Percentiles rank a stretch among this genome's conserved stretches.
phyloP scores from a whole-genome alignment of 2,113 vertebrate genomes.

The Cyphomyrus plagiostoma region DNA sequence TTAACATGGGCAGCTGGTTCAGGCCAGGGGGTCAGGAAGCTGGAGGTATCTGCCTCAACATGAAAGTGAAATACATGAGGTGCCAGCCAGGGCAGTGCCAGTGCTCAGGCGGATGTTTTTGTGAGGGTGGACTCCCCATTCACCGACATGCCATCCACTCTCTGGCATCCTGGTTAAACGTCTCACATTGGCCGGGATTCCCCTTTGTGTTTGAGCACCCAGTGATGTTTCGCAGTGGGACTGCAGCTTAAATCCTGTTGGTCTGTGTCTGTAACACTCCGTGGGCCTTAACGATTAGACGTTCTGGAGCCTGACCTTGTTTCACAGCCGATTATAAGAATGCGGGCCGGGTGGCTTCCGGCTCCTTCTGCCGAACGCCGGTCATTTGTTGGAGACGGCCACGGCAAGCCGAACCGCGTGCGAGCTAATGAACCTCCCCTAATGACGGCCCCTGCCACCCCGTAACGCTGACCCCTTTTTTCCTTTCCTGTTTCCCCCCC shows the following conservation, averaged over 20 bases:
- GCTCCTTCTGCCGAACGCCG: constrained; percentile 18
- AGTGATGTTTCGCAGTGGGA: background rate
- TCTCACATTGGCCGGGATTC: background rate
- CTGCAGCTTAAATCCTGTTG: background rate
- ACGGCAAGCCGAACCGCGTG: constrained; percentile 14
- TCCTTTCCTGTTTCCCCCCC: constrained; percentile 1
- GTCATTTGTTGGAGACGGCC: constrained; percentile 24
- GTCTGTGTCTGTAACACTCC: constrained; percentile 16
- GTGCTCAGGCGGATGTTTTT: background rate
- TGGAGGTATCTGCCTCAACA: background rate
- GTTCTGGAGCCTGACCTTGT: constrained; percentile 30
- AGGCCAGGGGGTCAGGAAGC: background rate
- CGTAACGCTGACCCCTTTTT: background rate
- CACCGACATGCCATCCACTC: background rate
- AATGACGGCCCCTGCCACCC: constrained; percentile 26
- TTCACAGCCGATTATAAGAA: constrained; percentile 33
- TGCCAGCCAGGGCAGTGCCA: background rate
- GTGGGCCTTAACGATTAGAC: constrained; percentile 27
- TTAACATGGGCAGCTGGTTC: background rate
- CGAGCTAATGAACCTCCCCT: constrained; percentile 35
- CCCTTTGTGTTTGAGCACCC: background rate
- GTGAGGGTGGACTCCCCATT: background rate
- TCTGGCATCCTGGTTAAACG: background rate
- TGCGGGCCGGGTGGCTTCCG: constrained; percentile 12
- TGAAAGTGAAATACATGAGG: background rate